Base-by-base conservation (phyloP, 2,797 vertebrate species). In the Chaetodon trifasciatus region DNA sequence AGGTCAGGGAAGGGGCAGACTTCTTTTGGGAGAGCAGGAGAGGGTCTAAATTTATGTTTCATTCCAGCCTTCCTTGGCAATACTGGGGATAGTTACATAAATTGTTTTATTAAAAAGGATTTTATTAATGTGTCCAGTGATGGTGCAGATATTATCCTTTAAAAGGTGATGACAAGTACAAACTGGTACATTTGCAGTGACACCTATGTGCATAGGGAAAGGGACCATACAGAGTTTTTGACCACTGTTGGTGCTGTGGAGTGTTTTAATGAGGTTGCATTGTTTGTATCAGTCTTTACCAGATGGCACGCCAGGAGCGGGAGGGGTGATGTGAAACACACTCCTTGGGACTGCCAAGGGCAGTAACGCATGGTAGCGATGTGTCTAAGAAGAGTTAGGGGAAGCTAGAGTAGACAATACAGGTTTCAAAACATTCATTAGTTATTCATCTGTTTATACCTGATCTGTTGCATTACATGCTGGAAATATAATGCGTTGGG, bases 391-490 rank as follows among this genome's bases (percentile, higher is more conserved):
- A 55, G 16, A 57, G 3, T n/a, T 32, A 8, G 55, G 8, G 44
- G 12, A 37, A 46, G 12, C 8, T 0, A 28, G 37, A 28, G 9
- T 21, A 46, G 17, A 60, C 19, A 57, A 32, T 32, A 39, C 65
- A 78, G 62, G 8, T 55, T 60, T 24, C 21, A 57, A 40, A 80
- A 28, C 37, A 66, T 42, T 64, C 44, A 66, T 68, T 13, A 74
- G 5, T 66, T 74, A 74, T 74, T 53, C 1, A 77, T 72, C 7
- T 52, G 55, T 62, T 42, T 49, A 11, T 37, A 39, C 24, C 0
- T 32, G 40, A 37, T 58, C 49, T 44, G 4, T 60, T 56, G 35
- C 55, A 50, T 28, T 32, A 17, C 35, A 67, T 21, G 5, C 10
- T 12, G 21, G 21, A 32, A 62, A 17, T 39, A 24, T 55, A 35